Evolutionary conservation across 2,797 vertebrate species (phyloP), one percentile per base, ranked within the genome.

Genomic region (Psittacula derbiana): DNA sequence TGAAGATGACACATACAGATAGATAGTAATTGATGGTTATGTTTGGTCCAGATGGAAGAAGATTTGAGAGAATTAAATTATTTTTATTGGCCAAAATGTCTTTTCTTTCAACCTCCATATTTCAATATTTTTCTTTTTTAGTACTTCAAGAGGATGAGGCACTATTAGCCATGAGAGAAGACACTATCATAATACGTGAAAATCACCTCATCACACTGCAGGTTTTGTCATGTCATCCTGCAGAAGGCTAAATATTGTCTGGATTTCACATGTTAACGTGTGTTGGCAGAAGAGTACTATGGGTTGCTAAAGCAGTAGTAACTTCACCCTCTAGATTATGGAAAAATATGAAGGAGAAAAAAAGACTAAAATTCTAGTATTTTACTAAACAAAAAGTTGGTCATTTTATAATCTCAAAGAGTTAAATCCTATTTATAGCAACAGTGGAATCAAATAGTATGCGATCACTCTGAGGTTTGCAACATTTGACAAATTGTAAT

Each of bases 401-500:
- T 94, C 91, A 96, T 95, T 97, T 97, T 94, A 79, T 94, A 97
- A 96, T 93, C 47, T 75, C 74, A 28, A 78, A 62, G 94, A 97
- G 75, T 82, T 8, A 90, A 96, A 92, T 80, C 86, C 76, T 98
- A 97, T 98, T 97, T 98, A 96, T 97, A 97, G 93, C 71, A 87
- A 91, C 15, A 91, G 80, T 86, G 84, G 96, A 97, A 97, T 97
- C 88, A 97, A 96, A 97, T 95, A 93, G 67, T 90, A 97, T 96
- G 91, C 10, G 36, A 97, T 97, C 95, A 82, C 93, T 97, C 94
- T 24, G 61, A 98, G 97, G 96, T 98, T 97, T 98, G 97, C 97
- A 98, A 92, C 97, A 95, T 98, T 98, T 98, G 97, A 98, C 98
- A 98, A 98, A 98, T 98, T 98, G 97, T 96, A 97, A 98, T 97